A percentile compares a stretch with the other conserved stretches of the same genome.
Conservation (phyloP, 2,888 invertebrate species). For the Cremastobaeus sp. region DNA sequence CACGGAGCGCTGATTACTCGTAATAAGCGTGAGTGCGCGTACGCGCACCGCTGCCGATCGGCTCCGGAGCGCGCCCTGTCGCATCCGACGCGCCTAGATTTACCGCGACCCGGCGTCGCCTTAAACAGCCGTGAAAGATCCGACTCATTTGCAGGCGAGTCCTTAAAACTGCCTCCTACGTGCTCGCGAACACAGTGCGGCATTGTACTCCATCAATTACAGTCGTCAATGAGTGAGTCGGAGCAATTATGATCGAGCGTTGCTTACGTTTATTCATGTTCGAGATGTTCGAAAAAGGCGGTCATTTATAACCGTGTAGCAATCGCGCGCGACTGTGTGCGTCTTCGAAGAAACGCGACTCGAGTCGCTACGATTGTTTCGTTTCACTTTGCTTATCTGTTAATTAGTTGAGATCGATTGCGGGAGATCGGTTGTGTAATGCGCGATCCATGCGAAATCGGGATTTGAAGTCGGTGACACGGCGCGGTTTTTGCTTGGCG, state of each 20-base stretch:
- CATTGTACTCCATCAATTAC: slow-evolving; percentile 4
- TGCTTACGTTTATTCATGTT: no score
- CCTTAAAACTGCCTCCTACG: slow-evolving; percentile 25
- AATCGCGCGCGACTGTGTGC: no score
- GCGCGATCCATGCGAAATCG: no score
- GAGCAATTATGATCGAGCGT: slow-evolving; percentile 16
- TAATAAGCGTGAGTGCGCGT: slow-evolving; percentile 51
- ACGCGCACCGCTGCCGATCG: slow-evolving; percentile 39
- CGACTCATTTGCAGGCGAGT: slow-evolving; percentile 12
- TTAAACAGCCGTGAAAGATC: slow-evolving; percentile 24
- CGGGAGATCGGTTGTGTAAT: no score
- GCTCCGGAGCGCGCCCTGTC: slow-evolving; percentile 25
- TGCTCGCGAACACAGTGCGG: neutral
- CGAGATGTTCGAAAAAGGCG: no score
- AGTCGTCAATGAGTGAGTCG: slow-evolving; percentile 1
- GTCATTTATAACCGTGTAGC: no score
- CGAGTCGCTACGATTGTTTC: no score
- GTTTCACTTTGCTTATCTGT: no score
- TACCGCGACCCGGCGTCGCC: slow-evolving; percentile 34
- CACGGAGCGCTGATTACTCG: slow-evolving; percentile 42
- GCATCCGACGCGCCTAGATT: slow-evolving; percentile 44
- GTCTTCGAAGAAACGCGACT: no score
- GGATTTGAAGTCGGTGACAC: no score
- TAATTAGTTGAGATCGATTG: no score
- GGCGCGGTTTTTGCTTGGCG: no score